Conservation (phyloP, 2,797 vertebrate species). For the Pseudochaenichthys georgianus region DNA sequence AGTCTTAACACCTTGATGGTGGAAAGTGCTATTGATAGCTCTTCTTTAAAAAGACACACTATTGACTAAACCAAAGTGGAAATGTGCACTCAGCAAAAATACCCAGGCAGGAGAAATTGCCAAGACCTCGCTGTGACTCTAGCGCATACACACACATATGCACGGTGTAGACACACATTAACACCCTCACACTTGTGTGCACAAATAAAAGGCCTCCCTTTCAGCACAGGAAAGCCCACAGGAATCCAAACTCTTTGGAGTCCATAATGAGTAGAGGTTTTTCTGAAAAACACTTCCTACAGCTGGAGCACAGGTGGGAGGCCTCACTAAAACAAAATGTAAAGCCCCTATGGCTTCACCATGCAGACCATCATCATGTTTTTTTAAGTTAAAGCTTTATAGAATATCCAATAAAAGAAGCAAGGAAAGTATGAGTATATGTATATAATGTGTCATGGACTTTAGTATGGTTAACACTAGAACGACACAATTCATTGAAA, state of each 20-base stretch:
- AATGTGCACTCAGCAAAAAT: conserved; percentile 82
- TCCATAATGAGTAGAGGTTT: conserved; percentile 47
- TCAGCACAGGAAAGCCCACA: conserved; percentile 80
- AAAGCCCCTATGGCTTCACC: conserved; percentile 7
- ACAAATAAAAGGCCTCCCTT: conserved; percentile 37
- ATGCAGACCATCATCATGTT: background rate
- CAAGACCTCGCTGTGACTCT: conserved; percentile 54
- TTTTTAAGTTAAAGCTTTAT: background rate
- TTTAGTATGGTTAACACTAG: background rate
- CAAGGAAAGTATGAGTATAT: background rate
- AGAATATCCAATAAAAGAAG: conserved; percentile 1
- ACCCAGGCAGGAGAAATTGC: conserved; percentile 57
- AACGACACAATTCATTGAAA: too few species aligned
- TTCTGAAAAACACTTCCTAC: conserved; percentile 71
- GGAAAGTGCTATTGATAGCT: conserved; percentile 80
- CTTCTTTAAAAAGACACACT: conserved; percentile 66
- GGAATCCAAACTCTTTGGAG: conserved; percentile 54
- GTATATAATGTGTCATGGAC: background rate
- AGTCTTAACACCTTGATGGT: conserved; percentile 56
- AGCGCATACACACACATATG: conserved; percentile 2
- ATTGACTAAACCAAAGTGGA: conserved; percentile 72
- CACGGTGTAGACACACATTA: background rate
- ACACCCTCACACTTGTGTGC: conserved; percentile 53
- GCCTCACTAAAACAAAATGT: background rate
- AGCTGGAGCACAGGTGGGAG: conserved; percentile 31